Evolutionary conservation across 2,888 invertebrate species (phyloP).

Genomic region (Xestia sexstrigata): DNA sequence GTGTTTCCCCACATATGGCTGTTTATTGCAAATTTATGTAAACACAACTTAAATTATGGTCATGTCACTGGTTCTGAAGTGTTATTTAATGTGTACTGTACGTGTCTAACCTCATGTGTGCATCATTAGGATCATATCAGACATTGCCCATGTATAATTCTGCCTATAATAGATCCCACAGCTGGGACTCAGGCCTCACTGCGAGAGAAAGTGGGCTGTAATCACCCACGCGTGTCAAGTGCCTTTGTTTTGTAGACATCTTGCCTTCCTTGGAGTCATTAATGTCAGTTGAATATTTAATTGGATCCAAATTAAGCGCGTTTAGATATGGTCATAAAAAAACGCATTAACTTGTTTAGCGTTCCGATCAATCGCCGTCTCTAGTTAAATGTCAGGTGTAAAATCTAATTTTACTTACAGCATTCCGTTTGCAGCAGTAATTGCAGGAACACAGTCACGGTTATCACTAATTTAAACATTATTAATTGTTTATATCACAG

Average conservation of each 20-base stretch:
- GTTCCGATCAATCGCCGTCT: constrained; percentile 56
- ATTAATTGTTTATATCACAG: constrained; percentile 60
- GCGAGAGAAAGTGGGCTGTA: too few species aligned
- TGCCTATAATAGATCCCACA: not conserved
- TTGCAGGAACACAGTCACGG: constrained; percentile 64
- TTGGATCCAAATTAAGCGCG: constrained; percentile 47
- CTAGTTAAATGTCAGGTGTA: constrained; percentile 49
- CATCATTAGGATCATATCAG: not conserved
- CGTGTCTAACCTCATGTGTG: not conserved
- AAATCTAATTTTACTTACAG: constrained; percentile 71
- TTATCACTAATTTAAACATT: constrained; percentile 66
- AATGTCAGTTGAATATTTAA: constrained; percentile 42
- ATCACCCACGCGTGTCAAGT: not conserved
- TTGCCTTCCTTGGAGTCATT: constrained; percentile 25
- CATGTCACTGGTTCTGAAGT: constrained; percentile 26
- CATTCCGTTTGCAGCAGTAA: constrained; percentile 66
- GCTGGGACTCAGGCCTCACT: not conserved
- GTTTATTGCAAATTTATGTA: constrained; percentile 43
- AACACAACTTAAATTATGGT: constrained; percentile 19
- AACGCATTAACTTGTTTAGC: constrained; percentile 43
- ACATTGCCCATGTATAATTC: not conserved
- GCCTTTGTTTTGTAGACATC: constrained; percentile 16
- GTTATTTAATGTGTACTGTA: constrained; percentile 13
- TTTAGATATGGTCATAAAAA: constrained; percentile 52
- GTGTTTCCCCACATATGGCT: constrained; percentile 21